Base-by-base conservation (phyloP, 2,113 vertebrate genomes). In the Thalassarche chlororhynchos region DNA sequence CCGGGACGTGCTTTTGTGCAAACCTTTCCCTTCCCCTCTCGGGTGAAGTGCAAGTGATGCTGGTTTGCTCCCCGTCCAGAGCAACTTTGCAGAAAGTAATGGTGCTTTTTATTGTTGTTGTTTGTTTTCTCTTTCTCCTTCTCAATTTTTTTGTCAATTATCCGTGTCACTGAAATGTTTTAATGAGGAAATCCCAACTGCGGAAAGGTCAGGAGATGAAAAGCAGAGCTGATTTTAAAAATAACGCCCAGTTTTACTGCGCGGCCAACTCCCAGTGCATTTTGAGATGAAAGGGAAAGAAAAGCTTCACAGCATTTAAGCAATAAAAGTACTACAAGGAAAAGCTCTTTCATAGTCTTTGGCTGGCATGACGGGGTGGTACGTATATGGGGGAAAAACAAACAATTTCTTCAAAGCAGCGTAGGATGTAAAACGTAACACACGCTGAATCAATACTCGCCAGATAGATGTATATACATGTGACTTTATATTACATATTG, bases 201-300 rank as follows among this genome's bases (percentile, higher is more conserved):
- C 13, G 13, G 96, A 89, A 90, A 96, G 82, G 83, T 87, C 91
- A 77, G 69, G 40, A 79, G 84, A 97, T 97, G 88, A 96, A 96
- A 97, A 97, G 88, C 70, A 91, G 86, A 83, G 77, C 61, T 38
- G 90, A 90, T 97, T 97, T 97, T 90, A 90, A 96, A 97, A 98
- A 96, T 95, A 96, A 91, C 92, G 87, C 94, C 96, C 93, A 81
- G 84, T 96, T 88, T 92, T 96, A 92, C 84, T 83, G 84, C 2
- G 3, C 0, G 2, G 89, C 66, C 94, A 80, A 88, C 71, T 98
- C 78, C 84, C 94, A 97, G 6, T 32, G 95, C 51, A 1, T 87
- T 97, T 93, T 70, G 75, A 92, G 95, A 84, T 92, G 95, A 87
- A 97, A 94, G 80, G 74, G 81, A 60, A 89, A 93, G 88, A 96